phyloP scores from a whole-genome alignment of 2,797 vertebrate genomes.

The Heliangelus exortis region DNA sequence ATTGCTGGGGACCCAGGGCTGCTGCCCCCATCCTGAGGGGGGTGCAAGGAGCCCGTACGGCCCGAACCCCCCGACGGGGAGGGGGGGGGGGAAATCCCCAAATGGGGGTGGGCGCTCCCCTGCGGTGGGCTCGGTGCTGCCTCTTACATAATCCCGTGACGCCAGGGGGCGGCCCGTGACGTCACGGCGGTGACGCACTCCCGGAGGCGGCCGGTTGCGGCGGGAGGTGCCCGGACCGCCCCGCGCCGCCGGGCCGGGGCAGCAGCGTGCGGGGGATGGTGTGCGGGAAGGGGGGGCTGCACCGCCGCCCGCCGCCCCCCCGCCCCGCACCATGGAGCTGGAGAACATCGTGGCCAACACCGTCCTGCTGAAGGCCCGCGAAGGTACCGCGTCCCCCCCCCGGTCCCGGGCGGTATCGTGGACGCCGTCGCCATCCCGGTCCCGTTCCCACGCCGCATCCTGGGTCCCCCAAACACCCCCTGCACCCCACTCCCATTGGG shows the following conservation, averaged over 20 bases:
- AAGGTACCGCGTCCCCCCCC: conserved; percentile 47
- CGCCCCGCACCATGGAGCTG: conserved; percentile 53
- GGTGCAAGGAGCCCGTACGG: not conserved
- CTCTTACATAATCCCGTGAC: not conserved
- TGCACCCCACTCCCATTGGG: not conserved
- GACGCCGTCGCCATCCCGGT: not conserved
- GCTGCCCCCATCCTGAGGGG: too few species aligned
- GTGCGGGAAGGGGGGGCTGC: not conserved
- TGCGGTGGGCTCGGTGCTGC: not conserved
- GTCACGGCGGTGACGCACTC: conserved; percentile 5
- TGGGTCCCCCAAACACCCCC: too few species aligned
- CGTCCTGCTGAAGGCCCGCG: conserved; percentile 70
- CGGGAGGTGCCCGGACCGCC: not conserved
- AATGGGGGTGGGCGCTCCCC: too few species aligned
- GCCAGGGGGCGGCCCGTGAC: not conserved
- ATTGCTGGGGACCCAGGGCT: not conserved
- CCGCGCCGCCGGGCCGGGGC: not conserved
- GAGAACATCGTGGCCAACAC: conserved; percentile 76
- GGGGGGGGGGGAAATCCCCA: not conserved
- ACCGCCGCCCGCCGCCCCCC: not conserved
- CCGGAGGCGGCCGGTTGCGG: not conserved
- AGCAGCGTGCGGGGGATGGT: too few species aligned
- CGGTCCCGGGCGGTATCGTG: too few species aligned
- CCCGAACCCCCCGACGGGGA: too few species aligned
- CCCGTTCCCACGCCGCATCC: not conserved